Conservation (phyloP, 1,140 invertebrate species). For the Bombus confusus region DNA sequence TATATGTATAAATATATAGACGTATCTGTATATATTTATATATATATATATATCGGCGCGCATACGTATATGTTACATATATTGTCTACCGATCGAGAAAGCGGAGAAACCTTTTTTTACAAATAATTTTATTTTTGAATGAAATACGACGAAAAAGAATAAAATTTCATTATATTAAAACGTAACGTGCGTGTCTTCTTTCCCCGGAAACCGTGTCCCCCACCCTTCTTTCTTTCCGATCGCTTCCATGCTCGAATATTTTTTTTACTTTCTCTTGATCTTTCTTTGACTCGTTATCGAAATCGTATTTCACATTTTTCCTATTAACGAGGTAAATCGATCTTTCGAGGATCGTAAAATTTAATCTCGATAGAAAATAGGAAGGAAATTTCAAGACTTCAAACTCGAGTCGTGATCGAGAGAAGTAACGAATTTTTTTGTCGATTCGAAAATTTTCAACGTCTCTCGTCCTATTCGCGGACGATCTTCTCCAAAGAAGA, state of each 20-base stretch:
- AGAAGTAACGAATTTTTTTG: background rate
- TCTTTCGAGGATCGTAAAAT: too few species aligned
- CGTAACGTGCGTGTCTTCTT: slow-evolving; percentile 52
- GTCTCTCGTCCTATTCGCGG: background rate
- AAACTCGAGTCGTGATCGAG: background rate
- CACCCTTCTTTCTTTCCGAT: too few species aligned
- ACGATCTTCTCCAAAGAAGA: background rate
- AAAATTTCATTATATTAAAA: slow-evolving; percentile 78
- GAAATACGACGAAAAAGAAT: slow-evolving; percentile 78
- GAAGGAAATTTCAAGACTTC: too few species aligned
- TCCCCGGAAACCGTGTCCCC: background rate
- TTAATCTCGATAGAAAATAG: background rate
- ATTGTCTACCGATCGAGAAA: slow-evolving; percentile 72
- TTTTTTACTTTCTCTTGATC: background rate
- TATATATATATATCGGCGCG: slow-evolving; percentile 61
- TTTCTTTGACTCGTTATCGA: background rate
- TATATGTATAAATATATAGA: slow-evolving; percentile 65
- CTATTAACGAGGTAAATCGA: too few species aligned
- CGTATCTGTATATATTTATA: slow-evolving; percentile 27
- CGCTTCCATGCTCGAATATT: background rate
- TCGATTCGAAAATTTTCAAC: background rate
- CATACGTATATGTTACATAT: slow-evolving; percentile 67
- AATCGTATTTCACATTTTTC: too few species aligned
- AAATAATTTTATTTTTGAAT: slow-evolving; percentile 83
- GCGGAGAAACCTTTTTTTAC: slow-evolving; percentile 80